A percentile compares a stretch with the other conserved stretches of the same genome.
Evolutionary conservation across 2,113 vertebrate genomes (phyloP).

Genomic region (Toxotes jaculatrix): DNA sequence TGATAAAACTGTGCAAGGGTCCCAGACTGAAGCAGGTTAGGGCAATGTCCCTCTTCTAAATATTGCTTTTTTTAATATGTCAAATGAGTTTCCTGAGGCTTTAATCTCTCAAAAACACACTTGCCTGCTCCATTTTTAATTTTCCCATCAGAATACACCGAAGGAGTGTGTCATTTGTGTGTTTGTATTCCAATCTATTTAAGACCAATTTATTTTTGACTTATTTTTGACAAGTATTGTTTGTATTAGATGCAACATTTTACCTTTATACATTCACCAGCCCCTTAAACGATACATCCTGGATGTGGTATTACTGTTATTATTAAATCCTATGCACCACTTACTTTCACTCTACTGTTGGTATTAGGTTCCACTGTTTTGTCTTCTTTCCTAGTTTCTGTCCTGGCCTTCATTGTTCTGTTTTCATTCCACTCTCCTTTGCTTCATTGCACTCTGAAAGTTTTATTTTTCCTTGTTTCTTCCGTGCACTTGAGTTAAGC

Average conservation of each 20-base stretch:
- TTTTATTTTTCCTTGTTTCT: constrained; percentile 12
- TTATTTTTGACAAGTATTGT: background rate
- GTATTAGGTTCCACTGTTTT: constrained; percentile 23
- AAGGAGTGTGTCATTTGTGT: background rate
- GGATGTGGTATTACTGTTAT: background rate
- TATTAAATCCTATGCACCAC: constrained; percentile 19
- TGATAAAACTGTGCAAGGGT: background rate
- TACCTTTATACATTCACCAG: background rate
- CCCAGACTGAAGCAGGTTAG: background rate
- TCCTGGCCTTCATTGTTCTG: constrained; percentile 1
- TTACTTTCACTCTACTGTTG: constrained; percentile 1
- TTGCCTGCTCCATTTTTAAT: constrained; percentile 19
- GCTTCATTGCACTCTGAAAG: constrained; percentile 8
- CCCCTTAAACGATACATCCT: background rate
- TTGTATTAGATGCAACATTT: constrained; percentile 28
- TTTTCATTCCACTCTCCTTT: constrained; percentile 33
- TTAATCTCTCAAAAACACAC: background rate
- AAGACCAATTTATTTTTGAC: constrained; percentile 4
- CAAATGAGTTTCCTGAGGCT: constrained; percentile 22
- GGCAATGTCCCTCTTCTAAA: background rate
- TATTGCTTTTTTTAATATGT: constrained; percentile 5
- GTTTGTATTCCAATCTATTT: background rate
- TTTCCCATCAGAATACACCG: background rate
- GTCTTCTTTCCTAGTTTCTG: constrained; percentile 7
- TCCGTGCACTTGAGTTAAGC: constrained; percentile 28